Conservation (phyloP, 1,140 invertebrate genomes). For the Cotesia chilonis region DNA sequence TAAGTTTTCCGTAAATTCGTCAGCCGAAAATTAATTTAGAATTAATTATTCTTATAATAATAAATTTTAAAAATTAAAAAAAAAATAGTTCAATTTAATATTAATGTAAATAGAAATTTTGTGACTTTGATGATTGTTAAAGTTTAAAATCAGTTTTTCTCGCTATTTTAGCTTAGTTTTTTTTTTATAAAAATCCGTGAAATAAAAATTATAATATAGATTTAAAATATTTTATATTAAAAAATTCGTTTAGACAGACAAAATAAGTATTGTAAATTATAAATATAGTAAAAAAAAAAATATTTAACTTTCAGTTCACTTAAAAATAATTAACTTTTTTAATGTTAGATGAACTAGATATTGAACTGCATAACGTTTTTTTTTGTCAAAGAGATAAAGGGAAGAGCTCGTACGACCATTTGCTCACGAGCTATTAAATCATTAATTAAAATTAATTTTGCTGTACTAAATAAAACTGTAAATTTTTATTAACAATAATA, state of each 20-base stretch:
- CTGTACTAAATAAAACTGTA: conserved; percentile 14
- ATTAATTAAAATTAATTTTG: conserved; percentile 29
- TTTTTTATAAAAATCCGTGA: conserved; percentile 94
- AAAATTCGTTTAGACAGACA: too few species aligned
- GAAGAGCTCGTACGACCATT: conserved; percentile 86
- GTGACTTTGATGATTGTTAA: conserved; percentile 84
- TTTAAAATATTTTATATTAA: not conserved
- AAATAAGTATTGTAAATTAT: conserved; percentile 17
- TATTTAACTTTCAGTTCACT: too few species aligned
- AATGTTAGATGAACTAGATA: too few species aligned
- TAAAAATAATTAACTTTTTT: too few species aligned
- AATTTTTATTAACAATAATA: too few species aligned
- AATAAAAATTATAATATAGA: conserved; percentile 20
- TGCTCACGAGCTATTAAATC: conserved; percentile 80
- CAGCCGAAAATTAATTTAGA: too few species aligned
- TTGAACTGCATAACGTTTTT: conserved; percentile 73
- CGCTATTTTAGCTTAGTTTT: conserved; percentile 90
- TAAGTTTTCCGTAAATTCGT: too few species aligned
- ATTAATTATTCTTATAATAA: too few species aligned
- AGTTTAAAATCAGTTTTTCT: conserved; percentile 90
- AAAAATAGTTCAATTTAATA: too few species aligned
- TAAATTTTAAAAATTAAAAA: too few species aligned
- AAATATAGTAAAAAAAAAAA: not conserved
- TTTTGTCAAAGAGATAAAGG: conserved; percentile 89
- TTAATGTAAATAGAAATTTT: conserved; percentile 66